These are phyloP conservation scores for Clarias platycephalus DNA, from an alignment of 2,797 vertebrate species.

Conservation along the genomic window DNA sequence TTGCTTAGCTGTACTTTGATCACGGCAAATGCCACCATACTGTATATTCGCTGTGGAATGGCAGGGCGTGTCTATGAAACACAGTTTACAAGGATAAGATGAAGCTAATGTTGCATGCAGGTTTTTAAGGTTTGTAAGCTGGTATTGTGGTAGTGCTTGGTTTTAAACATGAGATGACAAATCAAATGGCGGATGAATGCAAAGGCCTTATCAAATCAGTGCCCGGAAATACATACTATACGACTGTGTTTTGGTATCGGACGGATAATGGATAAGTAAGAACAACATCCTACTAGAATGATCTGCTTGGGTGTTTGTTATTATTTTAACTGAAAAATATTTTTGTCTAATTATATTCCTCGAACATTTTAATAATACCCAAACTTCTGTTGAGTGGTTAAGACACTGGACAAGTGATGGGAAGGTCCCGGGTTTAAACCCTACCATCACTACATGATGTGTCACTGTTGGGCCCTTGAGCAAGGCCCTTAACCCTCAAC, in stretches of 20 bases:
- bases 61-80: not conserved
- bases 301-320: not conserved
- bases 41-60: not conserved
- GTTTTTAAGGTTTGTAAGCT: not conserved
- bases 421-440: no score
- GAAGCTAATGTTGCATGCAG: not conserved
- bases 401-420: no score
- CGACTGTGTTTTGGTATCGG: not conserved
- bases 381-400: no score
- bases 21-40: not conserved
- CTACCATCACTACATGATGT: no score
- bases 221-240: not conserved
- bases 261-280: not conserved
- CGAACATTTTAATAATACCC: no score
- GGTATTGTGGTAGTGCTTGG: not conserved
- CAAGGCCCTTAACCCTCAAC: no score
- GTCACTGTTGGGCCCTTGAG: no score
- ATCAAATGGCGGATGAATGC: not conserved
- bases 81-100: not conserved
- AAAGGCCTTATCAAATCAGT: not conserved
- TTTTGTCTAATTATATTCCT: not conserved
- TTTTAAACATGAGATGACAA: not conserved
- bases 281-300: not conserved
- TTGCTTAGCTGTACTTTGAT: not conserved
- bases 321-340: not conserved